Evolutionary conservation across 2,113 vertebrate species (phyloP).

Genomic region (Leiothrix lutea): DNA sequence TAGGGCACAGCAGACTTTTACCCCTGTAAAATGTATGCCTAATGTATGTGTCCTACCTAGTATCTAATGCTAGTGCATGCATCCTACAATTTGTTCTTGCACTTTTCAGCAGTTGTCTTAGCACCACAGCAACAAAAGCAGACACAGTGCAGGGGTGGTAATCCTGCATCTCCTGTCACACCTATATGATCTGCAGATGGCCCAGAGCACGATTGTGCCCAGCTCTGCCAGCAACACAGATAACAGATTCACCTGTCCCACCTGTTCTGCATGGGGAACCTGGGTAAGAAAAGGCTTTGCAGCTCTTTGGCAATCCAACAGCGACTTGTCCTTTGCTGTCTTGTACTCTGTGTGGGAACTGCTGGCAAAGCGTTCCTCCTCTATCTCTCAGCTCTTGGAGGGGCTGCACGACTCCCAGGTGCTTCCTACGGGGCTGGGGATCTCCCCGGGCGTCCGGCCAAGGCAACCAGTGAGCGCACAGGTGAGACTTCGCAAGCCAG

Average conservation of each 20-base stretch:
- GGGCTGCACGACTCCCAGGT: background rate
- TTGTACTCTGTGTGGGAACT: background rate
- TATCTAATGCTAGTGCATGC: too few relatives aligned
- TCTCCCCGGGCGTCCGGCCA: background rate
- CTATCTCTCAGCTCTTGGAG: background rate
- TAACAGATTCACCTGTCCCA: background rate
- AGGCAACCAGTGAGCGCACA: accelerated
- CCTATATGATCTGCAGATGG: too few relatives aligned
- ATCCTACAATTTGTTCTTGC: background rate
- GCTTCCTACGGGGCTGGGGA: accelerated
- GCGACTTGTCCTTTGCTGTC: background rate
- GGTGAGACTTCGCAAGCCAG: background rate
- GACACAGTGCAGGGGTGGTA: too few relatives aligned
- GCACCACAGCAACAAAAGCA: background rate
- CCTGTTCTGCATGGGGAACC: accelerated
- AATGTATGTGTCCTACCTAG: background rate
- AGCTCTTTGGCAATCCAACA: background rate
- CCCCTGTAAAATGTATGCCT: background rate
- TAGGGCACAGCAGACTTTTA: background rate
- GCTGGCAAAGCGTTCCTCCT: background rate
- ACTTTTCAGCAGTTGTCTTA: background rate
- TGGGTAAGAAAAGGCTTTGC: accelerated
- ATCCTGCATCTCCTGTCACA: background rate
- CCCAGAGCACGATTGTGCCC: too few relatives aligned
- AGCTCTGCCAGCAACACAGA: too few relatives aligned